Base-by-base conservation (phyloP, 2,797 vertebrate species). In the Hippocampus kuda region DNA sequence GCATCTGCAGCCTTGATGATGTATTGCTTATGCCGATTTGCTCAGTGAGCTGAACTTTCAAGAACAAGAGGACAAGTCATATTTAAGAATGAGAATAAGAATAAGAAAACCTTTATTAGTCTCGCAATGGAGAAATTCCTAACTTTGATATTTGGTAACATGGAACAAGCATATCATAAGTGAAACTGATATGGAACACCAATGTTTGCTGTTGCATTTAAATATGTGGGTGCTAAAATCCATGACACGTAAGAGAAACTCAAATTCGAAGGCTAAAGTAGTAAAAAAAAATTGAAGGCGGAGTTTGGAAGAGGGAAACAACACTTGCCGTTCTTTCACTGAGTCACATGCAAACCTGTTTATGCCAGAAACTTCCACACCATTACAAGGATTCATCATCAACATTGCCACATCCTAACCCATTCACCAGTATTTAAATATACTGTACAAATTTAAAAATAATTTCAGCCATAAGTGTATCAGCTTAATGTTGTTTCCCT, bases 11-110 rank as follows among this genome's bases (percentile, higher is more conserved):
- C 56, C 63, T 30, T 64, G 62, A 72, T 71, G 74, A 57, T 64
- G 9, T 76, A 70, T 75, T 77, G 75, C 18, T 16, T 77, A 76
- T 71, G 73, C 71, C 80, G 61, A 82, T 82, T 84, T 76, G 65
- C 75, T 79, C 70, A 38, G 12, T 71, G 60, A 69, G 34, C 69
- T 30, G 42, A 69, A 44, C 70, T 66, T 56, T 67, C 41, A 44
- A 15, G 56, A 59, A 13, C 24, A 59, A 59, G 56, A 30, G 12
- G 13, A 27, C 5, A 59, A 64, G n/a, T 64, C 62, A 44, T n/a
- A n/a, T n/a, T n/a, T n/a, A n/a, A n/a, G n/a, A n/a, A n/a, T n/a
- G n/a, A n/a, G n/a, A n/a, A n/a, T n/a, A n/a, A n/a, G n/a, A n/a
- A n/a, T n/a, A n/a, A n/a, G n/a, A n/a, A n/a, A n/a, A n/a, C n/a